Percentiles rank a stretch among this genome's conserved stretches.
phyloP scores from a whole-genome alignment of 2,797 vertebrate species.

The Acipenser oxyrinchus region DNA sequence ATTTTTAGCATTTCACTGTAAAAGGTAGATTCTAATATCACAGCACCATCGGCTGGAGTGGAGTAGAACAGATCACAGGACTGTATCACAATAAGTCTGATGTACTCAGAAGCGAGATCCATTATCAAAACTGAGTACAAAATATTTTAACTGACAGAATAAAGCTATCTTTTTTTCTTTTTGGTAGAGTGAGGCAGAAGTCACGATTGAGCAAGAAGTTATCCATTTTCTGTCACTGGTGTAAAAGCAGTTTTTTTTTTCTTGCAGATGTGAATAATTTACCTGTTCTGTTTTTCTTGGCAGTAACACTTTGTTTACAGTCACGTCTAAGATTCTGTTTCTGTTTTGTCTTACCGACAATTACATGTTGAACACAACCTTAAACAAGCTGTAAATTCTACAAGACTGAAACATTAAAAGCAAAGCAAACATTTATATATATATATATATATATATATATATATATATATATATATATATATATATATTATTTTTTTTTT shows the following conservation, averaged over 20 bases:
- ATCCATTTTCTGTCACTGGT: not conserved
- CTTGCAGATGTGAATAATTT: not conserved
- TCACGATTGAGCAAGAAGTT: no score
- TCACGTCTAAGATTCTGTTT: no score
- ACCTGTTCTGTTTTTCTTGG: no score
- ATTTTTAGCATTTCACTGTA: no score
- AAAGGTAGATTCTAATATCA: conserved; percentile 24
- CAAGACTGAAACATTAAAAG: conserved; percentile 18
- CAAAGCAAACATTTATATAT: conserved; percentile 12
- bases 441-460: no score
- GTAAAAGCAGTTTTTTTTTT: not conserved
- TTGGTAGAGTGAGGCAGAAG: conserved; percentile 35
- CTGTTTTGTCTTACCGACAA: no score
- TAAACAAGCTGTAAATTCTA: conserved; percentile 29
- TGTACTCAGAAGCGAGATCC: no score
- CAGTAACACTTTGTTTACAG: no score
- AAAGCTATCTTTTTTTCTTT: conserved; percentile 32
- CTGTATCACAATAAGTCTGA: no score
- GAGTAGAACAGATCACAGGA: no score
- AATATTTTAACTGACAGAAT: conserved; percentile 17
- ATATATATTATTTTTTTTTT: conserved; percentile 41
- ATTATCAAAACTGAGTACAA: no score
- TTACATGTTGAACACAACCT: conserved; percentile 17
- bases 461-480: no score
- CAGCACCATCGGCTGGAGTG: conserved; percentile 42